Percentiles rank a stretch among this genome's conserved stretches.
Conservation (phyloP, 2,113 vertebrate genomes). For the Tenebrosternarchus preto region DNA sequence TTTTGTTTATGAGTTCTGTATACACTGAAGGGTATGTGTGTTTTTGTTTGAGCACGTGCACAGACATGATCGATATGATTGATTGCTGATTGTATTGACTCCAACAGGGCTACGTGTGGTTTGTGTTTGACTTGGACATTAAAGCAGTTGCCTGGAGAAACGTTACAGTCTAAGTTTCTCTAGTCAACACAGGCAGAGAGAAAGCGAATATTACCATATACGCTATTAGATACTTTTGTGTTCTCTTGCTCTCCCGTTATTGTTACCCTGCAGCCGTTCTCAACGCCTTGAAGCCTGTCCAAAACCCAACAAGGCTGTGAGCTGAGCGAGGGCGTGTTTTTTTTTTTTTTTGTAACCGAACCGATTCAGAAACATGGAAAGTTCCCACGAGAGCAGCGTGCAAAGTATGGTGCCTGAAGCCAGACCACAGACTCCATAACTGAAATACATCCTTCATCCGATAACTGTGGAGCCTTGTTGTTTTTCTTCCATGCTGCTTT, state of each 20-base stretch:
- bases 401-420: not conserved
- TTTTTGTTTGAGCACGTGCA: not conserved
- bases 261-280: not conserved
- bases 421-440: constrained; percentile 14
- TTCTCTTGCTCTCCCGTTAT: not conserved
- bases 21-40: not conserved
- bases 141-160: not conserved
- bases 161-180: too few species aligned
- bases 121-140: not conserved
- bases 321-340: not conserved
- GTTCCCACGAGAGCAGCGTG: constrained; percentile 4
- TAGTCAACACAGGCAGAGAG: not conserved
- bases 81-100: constrained; percentile 11
- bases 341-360: constrained; percentile 1
- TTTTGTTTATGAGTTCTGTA: constrained; percentile 17
- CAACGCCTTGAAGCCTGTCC: not conserved
- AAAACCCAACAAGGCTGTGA: not conserved
- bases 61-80: constrained; percentile 16
- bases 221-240: not conserved
- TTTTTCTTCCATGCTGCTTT: not conserved
- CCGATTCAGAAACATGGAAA: not conserved
- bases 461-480: constrained; percentile 35
- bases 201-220: not conserved
- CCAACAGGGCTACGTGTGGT: not conserved
- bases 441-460: constrained; percentile 40